Conservation (phyloP, 2,797 vertebrate species). For the Remorina albescens region DNA sequence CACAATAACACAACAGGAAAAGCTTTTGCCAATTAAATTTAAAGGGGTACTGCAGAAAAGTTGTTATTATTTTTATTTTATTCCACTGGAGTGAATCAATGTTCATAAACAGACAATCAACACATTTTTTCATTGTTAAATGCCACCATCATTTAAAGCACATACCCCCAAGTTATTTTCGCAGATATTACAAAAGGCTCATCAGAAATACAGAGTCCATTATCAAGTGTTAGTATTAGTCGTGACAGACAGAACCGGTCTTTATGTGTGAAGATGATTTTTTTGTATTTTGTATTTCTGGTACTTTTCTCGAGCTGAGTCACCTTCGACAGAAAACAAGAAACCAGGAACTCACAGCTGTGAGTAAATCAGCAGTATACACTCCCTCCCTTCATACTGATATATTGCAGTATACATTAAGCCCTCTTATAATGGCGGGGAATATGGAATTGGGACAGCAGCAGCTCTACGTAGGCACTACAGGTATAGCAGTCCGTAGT, state of each 20-base stretch:
- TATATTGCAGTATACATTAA: background rate
- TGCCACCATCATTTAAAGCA: background rate
- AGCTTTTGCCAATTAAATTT: too few species aligned
- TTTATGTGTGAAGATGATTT: background rate
- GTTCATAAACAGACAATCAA: background rate
- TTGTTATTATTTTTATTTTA: too few species aligned
- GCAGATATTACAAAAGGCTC: background rate
- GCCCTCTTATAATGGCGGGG: constrained; percentile 35
- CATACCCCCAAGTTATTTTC: background rate
- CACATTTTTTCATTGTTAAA: background rate
- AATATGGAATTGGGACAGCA: constrained; percentile 57
- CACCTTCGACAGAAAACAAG: background rate
- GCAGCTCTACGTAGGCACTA: constrained; percentile 51
- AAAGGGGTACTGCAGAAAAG: too few species aligned
- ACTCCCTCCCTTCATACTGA: background rate
- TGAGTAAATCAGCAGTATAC: background rate
- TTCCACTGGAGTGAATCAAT: background rate
- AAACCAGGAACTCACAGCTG: background rate
- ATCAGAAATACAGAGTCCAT: background rate
- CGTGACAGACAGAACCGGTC: background rate
- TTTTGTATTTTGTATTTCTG: constrained; percentile 15
- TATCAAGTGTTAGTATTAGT: background rate
- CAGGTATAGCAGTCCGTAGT: constrained; percentile 60
- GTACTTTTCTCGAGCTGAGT: background rate
- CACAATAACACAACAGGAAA: too few species aligned